phyloP scores from a whole-genome alignment of 2,888 invertebrate species.

The Pardosa pseudoannulata region DNA sequence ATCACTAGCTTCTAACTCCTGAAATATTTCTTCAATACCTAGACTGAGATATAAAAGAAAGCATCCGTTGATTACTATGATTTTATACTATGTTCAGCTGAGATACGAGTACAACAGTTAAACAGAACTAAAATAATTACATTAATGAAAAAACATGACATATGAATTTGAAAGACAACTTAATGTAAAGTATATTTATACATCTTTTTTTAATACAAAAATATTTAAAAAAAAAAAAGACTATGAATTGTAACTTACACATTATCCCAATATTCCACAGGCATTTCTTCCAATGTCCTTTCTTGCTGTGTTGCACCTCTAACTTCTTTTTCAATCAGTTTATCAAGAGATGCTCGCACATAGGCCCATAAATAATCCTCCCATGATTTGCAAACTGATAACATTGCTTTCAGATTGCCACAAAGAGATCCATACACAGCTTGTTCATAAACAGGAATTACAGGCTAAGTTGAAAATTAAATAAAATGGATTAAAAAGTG shows the following conservation, averaged over 20 bases:
- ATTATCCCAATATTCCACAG: slow-evolving; percentile 74
- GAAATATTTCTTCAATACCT: slow-evolving; percentile 84
- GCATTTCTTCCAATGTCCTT: slow-evolving; percentile 75
- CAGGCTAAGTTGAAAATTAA: no score
- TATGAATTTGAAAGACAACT: no score
- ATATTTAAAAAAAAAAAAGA: no score
- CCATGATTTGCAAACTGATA: slow-evolving; percentile 89
- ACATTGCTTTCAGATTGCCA: slow-evolving; percentile 87
- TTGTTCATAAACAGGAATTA: slow-evolving; percentile 77
- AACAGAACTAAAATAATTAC: no score
- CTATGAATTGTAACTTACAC: slow-evolving; percentile 70
- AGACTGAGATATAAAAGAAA: slow-evolving; percentile 79
- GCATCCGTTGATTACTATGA: no score
- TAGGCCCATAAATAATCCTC: slow-evolving; percentile 94
- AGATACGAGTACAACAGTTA: no score
- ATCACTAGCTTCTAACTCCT: slow-evolving; percentile 82
- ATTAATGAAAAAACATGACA: no score
- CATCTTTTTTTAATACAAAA: no score
- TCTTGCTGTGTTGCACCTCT: slow-evolving; percentile 81
- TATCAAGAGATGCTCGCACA: slow-evolving; percentile 83
- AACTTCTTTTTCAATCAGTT: slow-evolving; percentile 88
- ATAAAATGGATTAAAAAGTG: no score
- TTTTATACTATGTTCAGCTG: no score
- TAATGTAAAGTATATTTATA: no score
- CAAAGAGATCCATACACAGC: slow-evolving; percentile 88